These are phyloP conservation scores for Phalacrocorax carbo DNA, from an alignment of 2,113 vertebrate genomes.

Conservation along the genomic window DNA sequence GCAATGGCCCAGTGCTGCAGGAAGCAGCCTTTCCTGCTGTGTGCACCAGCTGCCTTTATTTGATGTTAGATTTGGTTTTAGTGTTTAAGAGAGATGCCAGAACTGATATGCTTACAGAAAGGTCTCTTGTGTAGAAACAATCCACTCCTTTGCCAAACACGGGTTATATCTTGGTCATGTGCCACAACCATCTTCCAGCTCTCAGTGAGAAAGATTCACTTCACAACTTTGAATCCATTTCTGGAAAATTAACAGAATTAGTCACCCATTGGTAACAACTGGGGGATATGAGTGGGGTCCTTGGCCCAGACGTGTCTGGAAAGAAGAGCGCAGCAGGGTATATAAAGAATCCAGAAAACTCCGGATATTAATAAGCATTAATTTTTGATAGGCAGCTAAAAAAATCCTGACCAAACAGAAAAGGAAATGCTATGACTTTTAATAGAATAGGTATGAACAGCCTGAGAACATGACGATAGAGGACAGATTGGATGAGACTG, in stretches of 20 bases:
- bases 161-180: background rate
- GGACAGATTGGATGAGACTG: background rate
- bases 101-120: background rate
- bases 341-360: background rate
- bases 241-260: background rate
- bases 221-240: background rate
- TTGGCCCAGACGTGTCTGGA: background rate
- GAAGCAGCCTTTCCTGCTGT: background rate
- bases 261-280: background rate
- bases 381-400: background rate
- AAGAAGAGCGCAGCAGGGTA: background rate
- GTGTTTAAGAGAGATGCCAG: background rate
- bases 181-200: background rate
- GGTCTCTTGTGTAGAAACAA: background rate
- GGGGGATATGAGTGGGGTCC: background rate
- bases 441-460: background rate
- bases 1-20: background rate
- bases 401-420: background rate
- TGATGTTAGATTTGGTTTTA: background rate
- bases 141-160: background rate
- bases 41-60: background rate
- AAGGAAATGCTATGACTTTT: background rate
- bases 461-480: background rate
- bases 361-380: accelerated
- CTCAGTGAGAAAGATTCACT: background rate